Conservation (phyloP, 2,113 vertebrate species). For the Dicrurus megarhynchus region DNA sequence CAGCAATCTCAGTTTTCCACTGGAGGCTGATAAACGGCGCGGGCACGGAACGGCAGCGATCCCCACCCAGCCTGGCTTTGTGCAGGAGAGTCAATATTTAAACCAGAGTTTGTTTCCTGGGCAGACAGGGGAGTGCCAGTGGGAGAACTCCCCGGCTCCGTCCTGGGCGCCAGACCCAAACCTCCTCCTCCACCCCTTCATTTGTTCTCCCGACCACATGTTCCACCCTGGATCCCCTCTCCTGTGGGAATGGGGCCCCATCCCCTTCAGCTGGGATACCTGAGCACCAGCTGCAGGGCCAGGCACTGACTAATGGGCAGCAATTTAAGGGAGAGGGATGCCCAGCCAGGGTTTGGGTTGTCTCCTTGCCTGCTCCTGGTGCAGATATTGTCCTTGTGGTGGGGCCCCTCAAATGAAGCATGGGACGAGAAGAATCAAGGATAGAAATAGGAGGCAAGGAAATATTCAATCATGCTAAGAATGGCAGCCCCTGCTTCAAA, state of each 20-base stretch:
- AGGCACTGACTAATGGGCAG: not conserved
- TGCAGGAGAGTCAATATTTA: slow-evolving; percentile 43
- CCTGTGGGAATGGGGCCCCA: not conserved
- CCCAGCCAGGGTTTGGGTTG: not conserved
- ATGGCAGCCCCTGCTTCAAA: not conserved
- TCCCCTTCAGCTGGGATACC: not conserved
- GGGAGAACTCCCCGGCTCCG: not conserved
- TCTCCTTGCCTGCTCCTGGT: not conserved
- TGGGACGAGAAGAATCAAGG: not conserved
- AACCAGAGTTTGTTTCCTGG: not conserved
- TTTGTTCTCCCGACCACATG: rapidly evolving
- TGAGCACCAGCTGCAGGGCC: not conserved
- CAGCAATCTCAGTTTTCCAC: not conserved
- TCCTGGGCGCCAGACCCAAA: rapidly evolving
- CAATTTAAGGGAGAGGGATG: not conserved
- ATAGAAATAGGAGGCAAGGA: not conserved
- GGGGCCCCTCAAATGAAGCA: not conserved
- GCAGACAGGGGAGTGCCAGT: not conserved
- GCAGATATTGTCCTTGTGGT: rapidly evolving
- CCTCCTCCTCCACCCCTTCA: not conserved
- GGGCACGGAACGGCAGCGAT: rapidly evolving
- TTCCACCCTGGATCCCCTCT: not conserved
- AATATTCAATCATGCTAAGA: not conserved
- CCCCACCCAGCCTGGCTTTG: not conserved
- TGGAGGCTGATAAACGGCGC: not conserved